Base-by-base conservation (phyloP, 2,888 invertebrate species). In the Tenthredo amoena region DNA sequence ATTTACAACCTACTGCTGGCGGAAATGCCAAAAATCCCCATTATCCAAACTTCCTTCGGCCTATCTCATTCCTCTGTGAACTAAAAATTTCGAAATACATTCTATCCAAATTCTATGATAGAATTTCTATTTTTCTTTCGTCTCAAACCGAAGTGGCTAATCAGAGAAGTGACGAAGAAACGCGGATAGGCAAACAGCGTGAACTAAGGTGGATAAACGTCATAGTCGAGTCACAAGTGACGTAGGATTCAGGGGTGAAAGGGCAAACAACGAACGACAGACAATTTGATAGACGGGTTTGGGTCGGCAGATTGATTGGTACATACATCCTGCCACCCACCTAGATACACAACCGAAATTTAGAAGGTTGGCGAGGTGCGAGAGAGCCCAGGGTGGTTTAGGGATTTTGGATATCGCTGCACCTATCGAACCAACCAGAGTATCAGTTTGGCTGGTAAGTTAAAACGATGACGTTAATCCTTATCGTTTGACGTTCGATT, bases 201-300 rank as follows among this genome's bases (percentile, higher is more conserved):
- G 0, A 21, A 43, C 43, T 43, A 40, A 72, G 68, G 18, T 12
- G 31, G 72, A 74, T 74, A 21, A 74, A 74, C 72, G 72, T 74
- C 31, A 74, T 74, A 77, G 18, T 26, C 5, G 34, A 77, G 55
- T 77, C 55, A 50, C 31, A 34, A 31, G 31, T 77, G 18, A 77
- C 34, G 31, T 15, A 21, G 26, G 31, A 68, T 40, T 47, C 47
- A 26, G 12, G 65, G 31, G 62, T n/a, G 21, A 40, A 34, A 68
- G 65, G 83, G 83, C 62, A 62, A 81, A 58, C 58, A 81, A 62
- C 10, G 15, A 81, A 21, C 81, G n/a, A 81, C 62, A 50, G 62
- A 81, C 81, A 83, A 83, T 83, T 83, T 83, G 83, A 83, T 83
- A 83, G 83, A 83, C 83, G 68, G 71, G 68, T 83, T 83, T 47